Conservation (phyloP, 1,140 invertebrate genomes). For the Euglossa dilemma region DNA sequence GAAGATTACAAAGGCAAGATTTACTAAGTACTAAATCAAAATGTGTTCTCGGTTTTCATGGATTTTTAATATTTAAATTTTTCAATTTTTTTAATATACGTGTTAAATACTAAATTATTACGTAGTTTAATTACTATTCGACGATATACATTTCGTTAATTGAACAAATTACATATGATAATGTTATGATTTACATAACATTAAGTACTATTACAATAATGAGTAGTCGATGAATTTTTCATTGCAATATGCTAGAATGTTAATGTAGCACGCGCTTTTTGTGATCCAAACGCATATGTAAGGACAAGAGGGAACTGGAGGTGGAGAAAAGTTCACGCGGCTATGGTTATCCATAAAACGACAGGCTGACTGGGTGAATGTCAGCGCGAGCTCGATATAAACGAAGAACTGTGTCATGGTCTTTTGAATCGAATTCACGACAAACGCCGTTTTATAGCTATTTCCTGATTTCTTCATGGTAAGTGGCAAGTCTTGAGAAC, state of each 20-base stretch:
- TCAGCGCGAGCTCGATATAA: constrained; percentile 44
- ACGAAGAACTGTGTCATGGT: constrained; percentile 66
- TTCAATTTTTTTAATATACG: no score
- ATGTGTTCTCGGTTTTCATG: no score
- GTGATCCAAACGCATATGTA: neutral
- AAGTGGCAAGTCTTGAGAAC: neutral
- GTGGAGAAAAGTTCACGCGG: constrained; percentile 12
- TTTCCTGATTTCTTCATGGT: constrained; percentile 10
- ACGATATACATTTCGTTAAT: neutral
- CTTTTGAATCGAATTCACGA: neutral
- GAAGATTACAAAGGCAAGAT: no score
- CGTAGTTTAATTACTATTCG: neutral
- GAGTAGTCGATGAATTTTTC: neutral
- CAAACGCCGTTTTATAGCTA: neutral
- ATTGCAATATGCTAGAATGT: neutral
- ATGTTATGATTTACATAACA: neutral
- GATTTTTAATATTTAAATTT: no score
- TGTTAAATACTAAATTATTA: no score
- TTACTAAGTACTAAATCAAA: no score
- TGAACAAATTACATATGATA: no score
- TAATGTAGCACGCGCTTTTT: neutral
- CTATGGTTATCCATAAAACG: constrained; percentile 39
- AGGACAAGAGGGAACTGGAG: neutral
- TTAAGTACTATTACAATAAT: neutral
- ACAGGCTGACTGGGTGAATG: constrained; percentile 65